Base-by-base conservation (phyloP, 2,113 vertebrate species). In the Castor canadensis region DNA sequence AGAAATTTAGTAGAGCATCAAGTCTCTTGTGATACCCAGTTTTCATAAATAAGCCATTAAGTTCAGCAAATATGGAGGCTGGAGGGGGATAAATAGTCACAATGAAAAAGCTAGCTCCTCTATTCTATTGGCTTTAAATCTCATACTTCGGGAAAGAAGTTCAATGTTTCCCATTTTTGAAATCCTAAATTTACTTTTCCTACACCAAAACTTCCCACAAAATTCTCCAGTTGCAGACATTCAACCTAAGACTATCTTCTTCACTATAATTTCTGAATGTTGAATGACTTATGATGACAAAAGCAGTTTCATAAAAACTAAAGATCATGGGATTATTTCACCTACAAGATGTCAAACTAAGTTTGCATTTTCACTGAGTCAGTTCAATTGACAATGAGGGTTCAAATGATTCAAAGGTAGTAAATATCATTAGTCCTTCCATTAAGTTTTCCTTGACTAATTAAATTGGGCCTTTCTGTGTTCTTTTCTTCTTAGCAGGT, bases 321-420 rank as follows among this genome's bases (percentile, higher is more conserved):
- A 85, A 62, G 64, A 32, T 58, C 47, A 73, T 64, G 56, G 2
- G 84, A 66, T 52, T 47, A 10, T 66, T 90, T 90, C 22, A 83
- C 64, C 28, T 84, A 52, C 17, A 56, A 79, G 8, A 62, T 49
- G 3, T 87, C 40, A 92, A 52, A 30, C 54, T 80, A 66, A 47
- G 2, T 64, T 85, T 43, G n/a, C 66, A 8, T 38, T 87, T 94
- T 90, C 58, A 83, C n/a, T 67, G 75, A 76, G n/a, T 76, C 38
- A 71, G 38, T 38, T 73, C 60, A 79, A 93, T 73, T 67, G 12
- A 47, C 38, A n/a, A 9, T n/a, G 32, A 87, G 30, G 8, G 16
- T 73, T 83, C 47, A 77, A 12, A 64, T 87, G n/a, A 87, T 32
- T 73, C 15, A 69, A 79, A 69, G 47, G 32, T 1, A 75, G 9